Evolutionary conservation across 2,113 vertebrate species (phyloP).

Genomic region (Mohoua ochrocephala): DNA sequence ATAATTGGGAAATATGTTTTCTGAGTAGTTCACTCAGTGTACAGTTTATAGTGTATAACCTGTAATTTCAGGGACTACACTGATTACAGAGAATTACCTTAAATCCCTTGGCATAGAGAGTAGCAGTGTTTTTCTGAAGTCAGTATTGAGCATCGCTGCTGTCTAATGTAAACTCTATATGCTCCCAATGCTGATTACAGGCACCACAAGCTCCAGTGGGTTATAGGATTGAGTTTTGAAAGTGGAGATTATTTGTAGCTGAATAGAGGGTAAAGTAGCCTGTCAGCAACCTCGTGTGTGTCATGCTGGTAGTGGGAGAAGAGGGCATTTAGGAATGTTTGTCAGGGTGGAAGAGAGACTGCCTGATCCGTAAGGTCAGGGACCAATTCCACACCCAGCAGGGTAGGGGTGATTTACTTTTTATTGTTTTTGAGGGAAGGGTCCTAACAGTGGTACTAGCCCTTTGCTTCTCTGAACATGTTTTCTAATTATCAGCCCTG

Average conservation of each 20-base stretch:
- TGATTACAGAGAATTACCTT: neutral
- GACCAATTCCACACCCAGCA: neutral
- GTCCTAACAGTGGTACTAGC: neutral
- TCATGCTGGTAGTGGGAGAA: neutral
- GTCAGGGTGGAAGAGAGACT: neutral
- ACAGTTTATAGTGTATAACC: neutral
- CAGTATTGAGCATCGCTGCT: neutral
- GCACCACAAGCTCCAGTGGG: neutral
- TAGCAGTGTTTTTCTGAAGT: neutral
- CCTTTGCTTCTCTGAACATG: neutral
- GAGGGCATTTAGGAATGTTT: neutral
- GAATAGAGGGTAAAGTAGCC: neutral
- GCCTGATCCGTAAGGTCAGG: neutral
- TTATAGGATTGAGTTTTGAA: neutral
- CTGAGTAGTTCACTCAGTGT: neutral
- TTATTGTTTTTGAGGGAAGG: neutral
- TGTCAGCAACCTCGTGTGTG: neutral
- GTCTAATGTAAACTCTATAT: neutral
- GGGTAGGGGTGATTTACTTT: neutral
- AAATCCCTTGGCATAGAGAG: neutral
- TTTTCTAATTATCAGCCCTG: neutral
- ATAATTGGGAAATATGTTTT: neutral
- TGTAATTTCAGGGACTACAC: neutral
- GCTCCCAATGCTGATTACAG: neutral
- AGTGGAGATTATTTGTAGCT: neutral